These are phyloP conservation scores for Syngnathus floridae DNA, from an alignment of 2,113 vertebrate species.

Conservation along the genomic window DNA sequence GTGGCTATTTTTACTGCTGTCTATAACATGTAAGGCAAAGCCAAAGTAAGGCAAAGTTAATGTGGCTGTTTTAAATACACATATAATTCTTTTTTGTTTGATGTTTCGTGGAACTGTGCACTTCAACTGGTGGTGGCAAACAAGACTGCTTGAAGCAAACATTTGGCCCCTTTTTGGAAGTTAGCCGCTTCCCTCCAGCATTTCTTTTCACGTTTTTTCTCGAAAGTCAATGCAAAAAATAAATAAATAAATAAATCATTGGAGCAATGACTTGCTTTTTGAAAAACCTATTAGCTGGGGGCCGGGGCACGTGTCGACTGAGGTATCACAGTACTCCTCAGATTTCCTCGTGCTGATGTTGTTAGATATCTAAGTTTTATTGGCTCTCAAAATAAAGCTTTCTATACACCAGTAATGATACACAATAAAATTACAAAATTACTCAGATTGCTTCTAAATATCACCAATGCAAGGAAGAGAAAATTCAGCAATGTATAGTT, in stretches of 20 bases:
- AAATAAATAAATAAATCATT: too few relatives aligned
- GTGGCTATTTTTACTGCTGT: too few relatives aligned
- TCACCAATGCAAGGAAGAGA: slow-evolving; percentile 2
- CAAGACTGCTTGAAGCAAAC: neutral
- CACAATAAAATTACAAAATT: neutral
- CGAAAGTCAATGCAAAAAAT: neutral
- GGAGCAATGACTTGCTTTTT: too few relatives aligned
- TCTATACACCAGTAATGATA: neutral
- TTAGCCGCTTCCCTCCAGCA: neutral
- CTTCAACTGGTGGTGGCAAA: neutral
- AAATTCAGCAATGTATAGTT: slow-evolving; percentile 11
- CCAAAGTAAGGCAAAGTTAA: neutral
- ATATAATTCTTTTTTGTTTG: neutral
- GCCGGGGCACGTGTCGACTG: too few relatives aligned
- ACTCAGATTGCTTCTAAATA: slow-evolving; percentile 1
- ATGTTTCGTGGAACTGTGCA: neutral
- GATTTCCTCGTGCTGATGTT: slow-evolving; percentile 23
- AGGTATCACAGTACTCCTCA: neutral
- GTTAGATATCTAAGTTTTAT: neutral
- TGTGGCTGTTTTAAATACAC: neutral
- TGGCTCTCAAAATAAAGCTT: slow-evolving; percentile 28
- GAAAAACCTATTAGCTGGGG: too few relatives aligned
- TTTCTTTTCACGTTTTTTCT: neutral
- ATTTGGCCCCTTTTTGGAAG: neutral
- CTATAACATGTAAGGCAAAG: too few relatives aligned